Conservation (phyloP, 1,140 invertebrate genomes). For the Zaprionus ghesquierei region DNA sequence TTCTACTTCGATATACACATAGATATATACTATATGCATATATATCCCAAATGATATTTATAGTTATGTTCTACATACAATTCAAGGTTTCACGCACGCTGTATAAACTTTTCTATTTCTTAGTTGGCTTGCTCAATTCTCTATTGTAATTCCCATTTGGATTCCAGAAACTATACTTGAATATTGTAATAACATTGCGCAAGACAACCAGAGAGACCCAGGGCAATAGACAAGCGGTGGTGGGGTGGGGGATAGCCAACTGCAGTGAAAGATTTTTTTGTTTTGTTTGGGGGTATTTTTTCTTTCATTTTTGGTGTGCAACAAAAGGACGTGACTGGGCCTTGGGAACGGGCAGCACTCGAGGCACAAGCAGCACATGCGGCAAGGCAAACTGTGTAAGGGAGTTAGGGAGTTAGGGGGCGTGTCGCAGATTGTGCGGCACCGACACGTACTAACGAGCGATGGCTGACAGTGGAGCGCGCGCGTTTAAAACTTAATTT, state of each 20-base stretch:
- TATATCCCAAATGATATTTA: too few relatives aligned
- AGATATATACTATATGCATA: too few relatives aligned
- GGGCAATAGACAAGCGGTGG: constrained; percentile 20
- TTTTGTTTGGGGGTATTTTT: neutral
- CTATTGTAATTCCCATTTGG: neutral
- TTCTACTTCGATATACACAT: too few relatives aligned
- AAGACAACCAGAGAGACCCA: constrained; percentile 4
- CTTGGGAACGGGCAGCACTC: constrained; percentile 6
- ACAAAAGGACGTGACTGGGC: constrained; percentile 58
- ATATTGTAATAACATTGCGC: constrained; percentile 15
- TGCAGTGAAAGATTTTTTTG: constrained; percentile 48
- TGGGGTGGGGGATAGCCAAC: constrained; percentile 1
- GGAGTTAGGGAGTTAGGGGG: neutral
- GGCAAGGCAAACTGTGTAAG: neutral
- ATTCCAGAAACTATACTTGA: constrained; percentile 5
- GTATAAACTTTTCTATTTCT: neutral
- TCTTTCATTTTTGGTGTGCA: constrained; percentile 33
- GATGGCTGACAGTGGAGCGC: constrained; percentile 57
- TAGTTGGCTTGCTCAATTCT: neutral
- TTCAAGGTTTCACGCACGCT: neutral
- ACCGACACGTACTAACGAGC: constrained; percentile 71
- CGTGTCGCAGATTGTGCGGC: constrained; percentile 36
- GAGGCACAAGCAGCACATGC: neutral
- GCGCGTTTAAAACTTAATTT: constrained; percentile 71
- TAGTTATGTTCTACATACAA: neutral